phyloP scores from a whole-genome alignment of 2,797 vertebrate species.

The Carcharodon carcharias region DNA sequence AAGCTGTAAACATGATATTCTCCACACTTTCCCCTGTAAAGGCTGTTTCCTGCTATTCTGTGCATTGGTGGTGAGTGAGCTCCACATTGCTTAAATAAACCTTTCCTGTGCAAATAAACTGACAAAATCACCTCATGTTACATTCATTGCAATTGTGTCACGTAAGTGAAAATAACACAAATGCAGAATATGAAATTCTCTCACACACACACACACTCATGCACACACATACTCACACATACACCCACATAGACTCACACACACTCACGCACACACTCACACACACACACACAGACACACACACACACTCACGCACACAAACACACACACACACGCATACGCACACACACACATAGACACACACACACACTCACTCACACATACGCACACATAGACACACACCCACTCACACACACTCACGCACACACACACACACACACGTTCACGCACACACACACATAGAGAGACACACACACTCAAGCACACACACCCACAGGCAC shows the following conservation, averaged over 20 bases:
- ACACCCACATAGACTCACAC: constrained; percentile 42
- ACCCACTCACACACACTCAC: constrained; percentile 39
- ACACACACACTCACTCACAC: too few species aligned
- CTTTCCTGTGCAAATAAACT: not conserved
- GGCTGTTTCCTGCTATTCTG: not conserved
- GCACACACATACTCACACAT: too few species aligned
- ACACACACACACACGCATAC: constrained; percentile 26
- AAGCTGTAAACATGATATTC: not conserved
- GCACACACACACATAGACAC: too few species aligned
- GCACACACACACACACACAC: not conserved
- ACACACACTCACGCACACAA: too few species aligned
- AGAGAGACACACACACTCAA: not conserved
- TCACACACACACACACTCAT: too few species aligned
- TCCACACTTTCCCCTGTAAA: not conserved
- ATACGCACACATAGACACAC: too few species aligned
- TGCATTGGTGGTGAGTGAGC: not conserved
- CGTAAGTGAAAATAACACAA: not conserved
- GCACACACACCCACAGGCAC: not conserved
- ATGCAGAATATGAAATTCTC: not conserved
- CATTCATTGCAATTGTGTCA: constrained; percentile 16
- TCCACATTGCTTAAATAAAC: not conserved
- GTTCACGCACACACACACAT: too few species aligned
- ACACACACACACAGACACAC: too few species aligned
- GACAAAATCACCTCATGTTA: not conserved
- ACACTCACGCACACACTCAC: not conserved